Evolutionary conservation across 2,888 invertebrate genomes (phyloP), one percentile per base, ranked within the genome.

Genomic region (Phania funesta): DNA sequence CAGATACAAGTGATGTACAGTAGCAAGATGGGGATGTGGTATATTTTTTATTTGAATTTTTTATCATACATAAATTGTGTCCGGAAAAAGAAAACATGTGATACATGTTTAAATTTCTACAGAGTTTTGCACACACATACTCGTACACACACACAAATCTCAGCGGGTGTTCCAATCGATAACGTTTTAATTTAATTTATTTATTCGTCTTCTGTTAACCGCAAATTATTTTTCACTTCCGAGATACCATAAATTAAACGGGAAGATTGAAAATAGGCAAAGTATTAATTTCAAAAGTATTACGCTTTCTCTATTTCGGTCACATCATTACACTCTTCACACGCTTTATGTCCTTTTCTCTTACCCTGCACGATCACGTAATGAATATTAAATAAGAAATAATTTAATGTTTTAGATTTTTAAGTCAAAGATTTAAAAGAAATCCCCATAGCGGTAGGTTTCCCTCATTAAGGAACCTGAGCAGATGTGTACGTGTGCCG

Each of bases 101-200:
- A 68, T 56, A 68, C 74, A 78, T 82, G 82, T 70, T 74, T 82
- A 73, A 81, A 74, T 82, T 70, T 78, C 62, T 32, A 32, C 13
- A 58, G 38, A 32, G 41, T 73, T 38, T 50, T 38, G 50, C 26
- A n/a, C 62, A 81, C n/a, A 44, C 35, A 38, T 13, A 71, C 64
- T 64, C 46, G 26, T 22, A 46, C 16, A 68, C 41, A 56, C 68
- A 50, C 16, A 32, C 54, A 58, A 58, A 52, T 60, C 82, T 24
- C 82, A 78, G 78, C 82, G 82, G 82, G 82, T 29, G 70, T 58
- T 70, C 65, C 70, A 82, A 78, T 82, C 78, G 74, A 82, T 78
- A 78, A 74, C 73, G 76, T 73, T 81, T 82, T 81, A 73, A 77
- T 77, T 77, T 75, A 32, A 71, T 68, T 52, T 62, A 24, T 5